Base-by-base conservation (phyloP, 1,140 invertebrate species). In the Apis mellifera region DNA sequence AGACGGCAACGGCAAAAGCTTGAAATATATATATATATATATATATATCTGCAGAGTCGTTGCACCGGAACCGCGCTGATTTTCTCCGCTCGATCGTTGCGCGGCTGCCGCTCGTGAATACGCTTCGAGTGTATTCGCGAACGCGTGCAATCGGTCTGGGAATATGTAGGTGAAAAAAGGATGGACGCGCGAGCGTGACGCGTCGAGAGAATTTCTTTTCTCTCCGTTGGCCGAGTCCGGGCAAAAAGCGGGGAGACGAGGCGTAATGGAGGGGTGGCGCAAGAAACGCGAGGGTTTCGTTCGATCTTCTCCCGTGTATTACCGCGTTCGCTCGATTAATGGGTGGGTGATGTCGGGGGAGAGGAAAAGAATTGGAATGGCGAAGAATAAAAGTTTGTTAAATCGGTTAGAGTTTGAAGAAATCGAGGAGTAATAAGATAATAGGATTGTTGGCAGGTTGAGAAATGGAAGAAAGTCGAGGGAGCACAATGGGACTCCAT, bases 11-110 rank as follows among this genome's bases (percentile, higher is more conserved):
- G 55, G 59, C 74, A 9, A n/a, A 68, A 73, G 52, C 60, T 70
- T 79, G 65, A 83, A 73, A 62, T 26, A 75, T 48, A 60, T 15
- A 60, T 59, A 26, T 17, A 55, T 60, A 59, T 59, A 60, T 15
- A 60, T 59, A 26, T 17, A 55, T 52, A 59, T 57, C 15, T 65
- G 65, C 32, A 7, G 55, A 82, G 60, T 75, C 75, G 80, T 83
- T 83, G 85, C 85, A 83, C 71, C 85, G 80, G 85, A 86, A 86
- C 80, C 80, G 65, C 71, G 62, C 71, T 66, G 84, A 86, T 86
- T 86, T 79, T 83, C 80, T 79, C 72, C 42, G 72, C 50, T 26
- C 26, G 75, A 42, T 19, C 26, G 7, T 48, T 32, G 42, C 5
- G 19, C 76, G 52, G 23, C 15, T 42, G 5, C 23, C 4, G 65